Base-by-base conservation (phyloP, 2,888 invertebrate genomes). In the Vesta saturnalis region DNA sequence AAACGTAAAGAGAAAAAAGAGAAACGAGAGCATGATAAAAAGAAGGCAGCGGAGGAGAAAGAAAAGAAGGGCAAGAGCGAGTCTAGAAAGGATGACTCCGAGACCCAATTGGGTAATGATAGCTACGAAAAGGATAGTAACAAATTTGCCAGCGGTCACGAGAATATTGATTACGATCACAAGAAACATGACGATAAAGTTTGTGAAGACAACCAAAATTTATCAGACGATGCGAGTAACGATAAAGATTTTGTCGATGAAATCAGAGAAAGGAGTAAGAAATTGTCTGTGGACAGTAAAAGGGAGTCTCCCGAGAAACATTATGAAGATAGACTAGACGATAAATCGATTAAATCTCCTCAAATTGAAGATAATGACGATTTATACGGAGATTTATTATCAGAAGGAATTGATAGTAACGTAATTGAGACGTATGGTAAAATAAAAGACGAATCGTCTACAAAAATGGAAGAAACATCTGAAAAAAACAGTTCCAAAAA, bases 401-500 rank as follows among this genome's bases (percentile, higher is more conserved):
- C 84, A 1, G 88, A 85, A 79, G 86, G 86, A 60, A 84, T 89
- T 46, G 89, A 89, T 77, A 86, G 86, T 73, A 85, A 85, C 80
- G 87, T 89, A 21, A 85, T 89, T 56, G 85, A 89, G 80, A 87
- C 85, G 74, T 89, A 89, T 75, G 84, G 86, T 0, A 88, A 87
- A 83, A 72, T 81, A 43, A 74, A 73, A 77, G 75, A 80, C 58
- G 76, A 76, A 10, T 75, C 77, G 8, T 67, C 55, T 4, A 16
- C 65, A 16, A 71, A 62, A 52, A 6, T 35, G 8, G 56, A 67
- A 39, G 1, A 39, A 46, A 47, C 77, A 73, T 60, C 65, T 54
- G 60, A 65, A n/a, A 58, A 61, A 56, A 55, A 60, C 6, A 58
- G 59, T 55, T 12, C 43, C 35, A 59, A 60, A 59, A 35, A 60